These are phyloP conservation scores for Campopleginae sp. DNA, from an alignment of 2,888 invertebrate genomes.

Conservation along the genomic window DNA sequence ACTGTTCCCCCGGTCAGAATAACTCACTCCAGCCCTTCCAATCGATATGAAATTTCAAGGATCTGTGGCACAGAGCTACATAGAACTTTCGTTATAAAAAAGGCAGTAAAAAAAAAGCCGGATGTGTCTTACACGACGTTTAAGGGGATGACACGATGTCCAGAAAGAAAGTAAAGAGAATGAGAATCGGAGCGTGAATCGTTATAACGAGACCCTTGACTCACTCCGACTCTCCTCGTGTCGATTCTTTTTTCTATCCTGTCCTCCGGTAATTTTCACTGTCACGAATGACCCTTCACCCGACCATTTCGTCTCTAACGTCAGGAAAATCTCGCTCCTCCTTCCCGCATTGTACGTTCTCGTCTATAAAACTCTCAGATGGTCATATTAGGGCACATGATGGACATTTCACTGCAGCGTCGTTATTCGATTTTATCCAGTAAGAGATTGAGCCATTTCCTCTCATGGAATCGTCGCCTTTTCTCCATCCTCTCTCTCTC, in stretches of 20 bases:
- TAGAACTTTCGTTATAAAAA: conserved; percentile 12
- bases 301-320: conserved; percentile 32
- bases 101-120: conserved; percentile 34
- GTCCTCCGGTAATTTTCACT: conserved; percentile 37
- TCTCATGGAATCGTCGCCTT: conserved; percentile 51
- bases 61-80: background rate
- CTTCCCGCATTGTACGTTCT: conserved; percentile 58
- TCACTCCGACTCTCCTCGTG: conserved; percentile 3
- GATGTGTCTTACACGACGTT: conserved; percentile 53
- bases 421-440: conserved; percentile 21
- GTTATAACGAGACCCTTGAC: conserved; percentile 60
- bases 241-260: conserved; percentile 19
- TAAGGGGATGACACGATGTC: conserved; percentile 33
- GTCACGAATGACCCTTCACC: conserved; percentile 54
- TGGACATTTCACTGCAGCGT: conserved; percentile 29
- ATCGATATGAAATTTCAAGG: conserved; percentile 11
- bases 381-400: conserved; percentile 8
- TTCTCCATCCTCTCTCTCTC: background rate
- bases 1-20: conserved; percentile 10
- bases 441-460: conserved; percentile 3
- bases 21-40: background rate
- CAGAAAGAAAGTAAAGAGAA: background rate
- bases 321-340: conserved; percentile 4
- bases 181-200: conserved; percentile 37
- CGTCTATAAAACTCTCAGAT: conserved; percentile 8